Base-by-base conservation (phyloP, 2,888 invertebrate species). In the Lasioglossum leucozonium region DNA sequence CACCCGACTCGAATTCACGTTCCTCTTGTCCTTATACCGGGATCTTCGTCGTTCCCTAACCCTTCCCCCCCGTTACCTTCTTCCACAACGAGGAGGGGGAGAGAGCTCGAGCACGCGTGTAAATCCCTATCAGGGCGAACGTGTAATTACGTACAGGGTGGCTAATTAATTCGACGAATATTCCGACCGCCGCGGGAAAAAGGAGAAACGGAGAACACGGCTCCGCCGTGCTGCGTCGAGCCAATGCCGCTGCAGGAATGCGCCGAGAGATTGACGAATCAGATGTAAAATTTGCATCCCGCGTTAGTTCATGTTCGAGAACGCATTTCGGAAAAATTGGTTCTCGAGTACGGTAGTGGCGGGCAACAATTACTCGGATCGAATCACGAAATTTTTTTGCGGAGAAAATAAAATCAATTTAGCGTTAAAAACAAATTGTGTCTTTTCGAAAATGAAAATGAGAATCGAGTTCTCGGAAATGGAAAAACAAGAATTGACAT, bases 121-220 rank as follows among this genome's bases (percentile, higher is more conserved):
- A 84, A 88, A 69, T 72, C 77, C 47, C 78, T 62, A 77, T 51
- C 44, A 72, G 81, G 62, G 80, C 71, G 82, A 88, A 82, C 82
- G 83, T 76, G 83, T 87, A 90, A 90, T 90, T 89, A 90, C 85
- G 80, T 89, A 77, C 85, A 30, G 79, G 84, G 62, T 81, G 86
- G 83, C 84, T 90, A 90, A 90, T 90, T 90, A 90, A 90, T 89
- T 84, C 58, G 73, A 47, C 58, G 69, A 34, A 77, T 84, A 67
- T 62, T 22, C 47, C 51, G 3, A n/a, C 34, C 40, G 37, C 26
- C 5, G 1, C 37, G 26, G 4, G 71, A 83, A 84, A 83, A 74
- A 75, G 30, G 26, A 16, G 65, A n/a, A n/a, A 34, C 34, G 13
- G 58, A 26, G n/a, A n/a, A n/a, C n/a, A n/a, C n/a, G n/a, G 58